Conservation (phyloP, 2,113 vertebrate genomes). For the Bos taurus region ARS-UCD2.0 NC_037342.1:40442501-40443000, state of each 20-base stretch:
- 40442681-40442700: too few relatives aligned
- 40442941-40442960: fast-evolving
- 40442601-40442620: background rate
- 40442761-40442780: too few relatives aligned
- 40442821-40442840: too few relatives aligned
- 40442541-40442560: background rate
- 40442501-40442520: too few relatives aligned
- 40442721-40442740: too few relatives aligned
- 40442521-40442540: background rate
- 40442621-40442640: background rate
- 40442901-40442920: background rate
- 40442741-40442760: too few relatives aligned
- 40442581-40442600: background rate
- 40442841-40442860: too few relatives aligned
- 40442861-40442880: too few relatives aligned
- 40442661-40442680: background rate
- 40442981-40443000: background rate
- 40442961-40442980: background rate
- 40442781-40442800: too few relatives aligned
- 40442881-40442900: background rate
- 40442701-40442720: too few relatives aligned
- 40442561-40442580: background rate
- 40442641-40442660: background rate
- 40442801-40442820: too few relatives aligned
- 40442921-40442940: background rate